Percentiles rank a stretch among this genome's conserved stretches.
Conservation (phyloP, 1,140 invertebrate genomes). For the Trichoplusia ni region DNA sequence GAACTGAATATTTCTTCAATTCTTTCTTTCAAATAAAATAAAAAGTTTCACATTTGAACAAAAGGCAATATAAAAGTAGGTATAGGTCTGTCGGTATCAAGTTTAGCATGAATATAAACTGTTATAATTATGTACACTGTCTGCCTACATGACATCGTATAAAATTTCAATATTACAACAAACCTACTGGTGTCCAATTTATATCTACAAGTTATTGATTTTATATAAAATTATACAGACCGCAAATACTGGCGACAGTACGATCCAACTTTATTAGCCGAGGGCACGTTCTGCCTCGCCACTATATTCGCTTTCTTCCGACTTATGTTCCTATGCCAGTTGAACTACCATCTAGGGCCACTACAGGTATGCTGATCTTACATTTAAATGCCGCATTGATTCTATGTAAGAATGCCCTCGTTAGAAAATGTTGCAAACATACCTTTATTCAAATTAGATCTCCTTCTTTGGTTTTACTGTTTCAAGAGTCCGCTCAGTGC, state of each 20-base stretch:
- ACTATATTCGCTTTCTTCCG: constrained; percentile 87
- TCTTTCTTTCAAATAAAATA: too few species aligned
- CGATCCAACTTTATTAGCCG: constrained; percentile 87
- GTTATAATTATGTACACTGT: too few species aligned
- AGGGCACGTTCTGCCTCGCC: constrained; percentile 87
- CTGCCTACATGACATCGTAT: too few species aligned
- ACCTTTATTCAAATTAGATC: constrained; percentile 27
- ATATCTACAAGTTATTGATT: too few species aligned
- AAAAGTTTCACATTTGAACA: too few species aligned
- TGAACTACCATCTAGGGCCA: constrained; percentile 83
- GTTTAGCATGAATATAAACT: too few species aligned
- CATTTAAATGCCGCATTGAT: constrained; percentile 26
- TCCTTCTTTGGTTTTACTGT: constrained; percentile 21
- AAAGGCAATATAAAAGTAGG: too few species aligned
- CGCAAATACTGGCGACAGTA: constrained; percentile 87
- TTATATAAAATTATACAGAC: constrained; percentile 63
- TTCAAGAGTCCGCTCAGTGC: constrained; percentile 13
- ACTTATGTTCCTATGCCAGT: constrained; percentile 82
- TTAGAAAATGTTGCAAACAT: constrained; percentile 24
- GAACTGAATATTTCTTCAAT: too few species aligned
- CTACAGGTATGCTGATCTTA: constrained; percentile 74
- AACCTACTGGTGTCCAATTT: too few species aligned
- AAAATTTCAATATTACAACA: too few species aligned
- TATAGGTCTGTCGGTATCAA: too few species aligned
- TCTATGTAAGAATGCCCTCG: constrained; percentile 28